Evolutionary conservation across 1,140 invertebrate species (phyloP), one percentile per base, ranked within the genome.

Genomic region (Cardiocondyla obscurior): DNA sequence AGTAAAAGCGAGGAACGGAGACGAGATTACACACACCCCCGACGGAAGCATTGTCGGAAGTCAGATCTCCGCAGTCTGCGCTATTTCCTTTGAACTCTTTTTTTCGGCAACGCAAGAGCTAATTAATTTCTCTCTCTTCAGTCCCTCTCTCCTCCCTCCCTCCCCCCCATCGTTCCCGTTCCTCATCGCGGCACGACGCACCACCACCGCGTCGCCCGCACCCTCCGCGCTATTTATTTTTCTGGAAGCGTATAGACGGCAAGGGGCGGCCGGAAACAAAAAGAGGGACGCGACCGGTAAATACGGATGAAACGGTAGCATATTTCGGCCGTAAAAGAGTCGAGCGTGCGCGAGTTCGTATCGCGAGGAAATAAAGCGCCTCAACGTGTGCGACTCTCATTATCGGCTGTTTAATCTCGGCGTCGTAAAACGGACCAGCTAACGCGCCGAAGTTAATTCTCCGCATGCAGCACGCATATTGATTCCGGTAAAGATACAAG

Each of bases 1-100:
- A 39, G 42, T 39, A 39, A 62, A 3, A 39, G 42, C 55, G 25
- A 72, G 30, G 30, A 76, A 69, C n/a, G 36, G 57, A 58, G 58
- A 58, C 74, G 76, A 74, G 79, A 85, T 83, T 84, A 82, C 82
- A 77, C 69, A 85, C 60, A 85, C 82, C 62, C 69, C 70, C 79
- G 74, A 46, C 76, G 49, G 53, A 76, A 69, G 44, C 62, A 79
- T 74, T 58, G 83, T 88, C 79, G 88, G 83, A 85, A 88, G 82
- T 90, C 83, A 79, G 70, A 73, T 60, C 81, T 82, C 77, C 84
- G 81, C 87, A 89, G 88, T 84, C 85, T 86, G 81, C 82, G 86
- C 77, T 85, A 90, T 88, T 91, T 89, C 89, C 91, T 92, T 91
- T 92, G 91, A 92, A 91, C 91, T 88, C 83, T 67, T 86, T 90